Conservation (phyloP, 2,888 invertebrate genomes). For the Subacronicta megacephala region DNA sequence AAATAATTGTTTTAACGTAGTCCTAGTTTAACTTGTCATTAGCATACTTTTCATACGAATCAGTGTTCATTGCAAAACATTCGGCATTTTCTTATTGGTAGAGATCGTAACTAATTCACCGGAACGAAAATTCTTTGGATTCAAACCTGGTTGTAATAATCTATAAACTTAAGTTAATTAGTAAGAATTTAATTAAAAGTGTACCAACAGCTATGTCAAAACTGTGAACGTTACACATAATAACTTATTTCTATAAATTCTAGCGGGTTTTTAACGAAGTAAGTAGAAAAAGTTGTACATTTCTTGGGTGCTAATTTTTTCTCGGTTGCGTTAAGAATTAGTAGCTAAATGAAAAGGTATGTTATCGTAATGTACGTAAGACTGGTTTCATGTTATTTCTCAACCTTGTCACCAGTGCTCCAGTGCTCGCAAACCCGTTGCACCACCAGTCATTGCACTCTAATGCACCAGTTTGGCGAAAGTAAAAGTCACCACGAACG, state of each 20-base stretch:
- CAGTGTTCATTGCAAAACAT: constrained; percentile 12
- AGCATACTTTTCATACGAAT: constrained; percentile 13
- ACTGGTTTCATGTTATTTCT: constrained; percentile 75
- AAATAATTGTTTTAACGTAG: constrained; percentile 56
- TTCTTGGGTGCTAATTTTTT: constrained; percentile 28
- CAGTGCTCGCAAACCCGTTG: constrained; percentile 79
- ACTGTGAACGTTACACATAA: constrained; percentile 23
- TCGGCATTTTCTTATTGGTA: constrained; percentile 1
- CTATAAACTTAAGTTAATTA: constrained; percentile 29
- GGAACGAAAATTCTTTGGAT: constrained; percentile 12
- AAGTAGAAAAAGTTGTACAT: constrained; percentile 29
- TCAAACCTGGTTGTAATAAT: constrained; percentile 11
- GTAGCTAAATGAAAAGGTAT: constrained; percentile 52
- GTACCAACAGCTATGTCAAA: constrained; percentile 19
- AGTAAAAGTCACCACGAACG: constrained; percentile 76
- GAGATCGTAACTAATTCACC: constrained; percentile 1
- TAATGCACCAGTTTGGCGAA: constrained; percentile 82
- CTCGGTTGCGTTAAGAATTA: constrained; percentile 30
- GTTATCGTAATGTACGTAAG: constrained; percentile 66
- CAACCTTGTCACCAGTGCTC: constrained; percentile 87
- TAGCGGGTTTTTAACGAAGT: constrained; percentile 17
- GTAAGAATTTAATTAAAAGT: constrained; percentile 22
- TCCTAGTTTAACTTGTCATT: constrained; percentile 38
- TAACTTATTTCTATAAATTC: constrained; percentile 41
- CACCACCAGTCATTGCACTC: constrained; percentile 71